Evolutionary conservation across 2,888 invertebrate genomes (phyloP).

Genomic region (Invenusta paracnida): DNA sequence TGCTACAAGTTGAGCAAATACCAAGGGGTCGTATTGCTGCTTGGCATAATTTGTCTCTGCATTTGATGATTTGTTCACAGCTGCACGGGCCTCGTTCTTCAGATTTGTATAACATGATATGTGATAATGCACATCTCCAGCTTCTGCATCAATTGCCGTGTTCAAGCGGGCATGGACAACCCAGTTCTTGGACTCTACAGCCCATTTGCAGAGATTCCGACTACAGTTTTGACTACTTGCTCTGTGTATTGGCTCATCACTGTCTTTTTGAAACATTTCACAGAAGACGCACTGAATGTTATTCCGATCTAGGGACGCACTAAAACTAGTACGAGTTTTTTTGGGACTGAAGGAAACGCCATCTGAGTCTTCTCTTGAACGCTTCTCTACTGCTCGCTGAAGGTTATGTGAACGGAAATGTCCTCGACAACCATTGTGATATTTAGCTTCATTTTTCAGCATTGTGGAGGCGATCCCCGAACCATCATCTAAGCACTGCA

Average conservation of each 20-base stretch:
- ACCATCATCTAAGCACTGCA: constrained; percentile 31
- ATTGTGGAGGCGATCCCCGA: constrained; percentile 19
- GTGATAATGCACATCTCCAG: constrained; percentile 23
- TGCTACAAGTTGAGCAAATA: constrained; percentile 29
- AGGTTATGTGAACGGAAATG: constrained; percentile 28
- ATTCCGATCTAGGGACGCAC: constrained; percentile 14
- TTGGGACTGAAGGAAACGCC: neutral
- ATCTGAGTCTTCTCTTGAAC: constrained; percentile 20
- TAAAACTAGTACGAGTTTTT: constrained; percentile 23
- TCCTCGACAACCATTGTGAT: neutral
- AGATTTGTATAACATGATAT: neutral
- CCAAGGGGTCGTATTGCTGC: constrained; percentile 27
- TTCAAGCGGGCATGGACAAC: constrained; percentile 20
- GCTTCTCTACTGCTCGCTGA: constrained; percentile 8
- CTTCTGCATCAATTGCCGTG: constrained; percentile 19
- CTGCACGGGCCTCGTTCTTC: constrained; percentile 5
- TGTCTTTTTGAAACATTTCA: constrained; percentile 12
- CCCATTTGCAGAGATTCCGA: constrained; percentile 14
- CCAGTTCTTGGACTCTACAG: constrained; percentile 19
- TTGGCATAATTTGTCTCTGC: constrained; percentile 27
- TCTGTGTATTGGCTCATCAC: constrained; percentile 28
- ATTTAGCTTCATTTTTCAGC: constrained; percentile 29
- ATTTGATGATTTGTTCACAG: constrained; percentile 30
- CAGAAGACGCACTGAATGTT: constrained; percentile 12
- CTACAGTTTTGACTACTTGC: constrained; percentile 26